These are phyloP conservation scores for Tigriopus japonicus DNA, from an alignment of 1,140 invertebrate genomes.

Conservation along the genomic window DNA sequence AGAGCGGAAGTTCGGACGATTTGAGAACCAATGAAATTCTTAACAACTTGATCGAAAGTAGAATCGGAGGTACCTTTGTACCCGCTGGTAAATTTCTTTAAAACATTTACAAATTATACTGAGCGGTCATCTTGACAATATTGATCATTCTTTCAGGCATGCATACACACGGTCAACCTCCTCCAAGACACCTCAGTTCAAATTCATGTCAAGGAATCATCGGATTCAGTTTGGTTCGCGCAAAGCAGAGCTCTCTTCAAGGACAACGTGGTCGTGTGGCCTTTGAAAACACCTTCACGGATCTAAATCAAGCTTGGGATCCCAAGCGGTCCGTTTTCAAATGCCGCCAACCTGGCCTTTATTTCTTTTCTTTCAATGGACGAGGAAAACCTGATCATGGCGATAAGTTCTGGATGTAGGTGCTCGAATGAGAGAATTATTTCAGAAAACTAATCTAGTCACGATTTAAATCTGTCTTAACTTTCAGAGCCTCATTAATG, in stretches of 20 bases:
- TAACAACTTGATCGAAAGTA: too few relatives aligned
- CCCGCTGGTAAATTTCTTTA: too few relatives aligned
- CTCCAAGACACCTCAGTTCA: too few relatives aligned
- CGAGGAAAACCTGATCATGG: background rate
- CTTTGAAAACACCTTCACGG: background rate
- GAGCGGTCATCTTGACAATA: too few relatives aligned
- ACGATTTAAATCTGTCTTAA: background rate
- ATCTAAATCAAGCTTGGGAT: background rate
- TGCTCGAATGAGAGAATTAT: background rate
- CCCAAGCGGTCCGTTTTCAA: background rate
- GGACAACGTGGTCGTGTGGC: background rate
- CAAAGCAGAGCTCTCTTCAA: background rate
- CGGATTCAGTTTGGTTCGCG: background rate
- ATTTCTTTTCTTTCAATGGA: background rate
- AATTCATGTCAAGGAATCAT: too few relatives aligned
- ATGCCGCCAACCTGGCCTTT: background rate
- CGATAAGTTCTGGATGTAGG: background rate
- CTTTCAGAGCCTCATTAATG: background rate
- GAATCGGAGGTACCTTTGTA: too few relatives aligned
- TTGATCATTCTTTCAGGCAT: too few relatives aligned
- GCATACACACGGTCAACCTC: too few relatives aligned
- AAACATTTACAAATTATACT: too few relatives aligned
- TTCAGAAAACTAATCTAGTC: background rate
- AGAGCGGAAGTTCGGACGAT: too few relatives aligned
- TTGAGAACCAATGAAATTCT: too few relatives aligned